Base-by-base conservation (phyloP, 2,797 vertebrate genomes). In the Saxicola maurus region DNA sequence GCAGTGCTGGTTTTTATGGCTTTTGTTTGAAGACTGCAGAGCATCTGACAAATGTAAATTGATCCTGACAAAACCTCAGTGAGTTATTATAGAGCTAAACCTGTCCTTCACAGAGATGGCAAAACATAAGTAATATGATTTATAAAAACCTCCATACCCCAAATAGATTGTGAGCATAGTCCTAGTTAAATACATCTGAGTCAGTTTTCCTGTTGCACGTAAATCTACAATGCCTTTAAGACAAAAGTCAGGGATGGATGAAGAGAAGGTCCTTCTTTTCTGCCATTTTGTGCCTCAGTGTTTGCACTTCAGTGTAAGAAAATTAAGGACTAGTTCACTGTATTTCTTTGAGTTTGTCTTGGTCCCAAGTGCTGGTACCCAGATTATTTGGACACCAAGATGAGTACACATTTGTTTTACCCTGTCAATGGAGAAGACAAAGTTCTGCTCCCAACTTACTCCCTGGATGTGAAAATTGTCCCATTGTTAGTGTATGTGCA, bases 21-120 rank as follows among this genome's bases (percentile, higher is more conserved):
- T 71, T 88, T 88, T 94, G 59, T 88, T 62, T 87, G 83, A 91
- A 92, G 74, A 84, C 78, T 84, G 57, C 40, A 80, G 55, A 90
- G 67, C 27, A 61, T 89, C 80, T 87, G 91, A 94, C 82, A 93
- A 89, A 94, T 51, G 65, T 76, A 86, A 93, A 91, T 87, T 68
- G 90, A 86, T 91, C 64, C 65, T 89, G 77, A 91, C 71, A 86
- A 94, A 96, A 91, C 30, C 51, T 78, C 77, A 31, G 7, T 83
- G 71, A 92, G 7, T 93, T 93, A 93, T 86, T 84, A 73, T 4
- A 33, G 53, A 82, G 64, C 71, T 84, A 87, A 91, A 84, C 61
- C 43, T 55, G 55, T 89, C 71, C 60, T 87, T 28, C 48, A 65
- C 1, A 51, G 79, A 83, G 42, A 89, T 62, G 43, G 45, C 62